Base-by-base conservation (phyloP, 2,797 vertebrate genomes). In the Capromys pilorides region DNA sequence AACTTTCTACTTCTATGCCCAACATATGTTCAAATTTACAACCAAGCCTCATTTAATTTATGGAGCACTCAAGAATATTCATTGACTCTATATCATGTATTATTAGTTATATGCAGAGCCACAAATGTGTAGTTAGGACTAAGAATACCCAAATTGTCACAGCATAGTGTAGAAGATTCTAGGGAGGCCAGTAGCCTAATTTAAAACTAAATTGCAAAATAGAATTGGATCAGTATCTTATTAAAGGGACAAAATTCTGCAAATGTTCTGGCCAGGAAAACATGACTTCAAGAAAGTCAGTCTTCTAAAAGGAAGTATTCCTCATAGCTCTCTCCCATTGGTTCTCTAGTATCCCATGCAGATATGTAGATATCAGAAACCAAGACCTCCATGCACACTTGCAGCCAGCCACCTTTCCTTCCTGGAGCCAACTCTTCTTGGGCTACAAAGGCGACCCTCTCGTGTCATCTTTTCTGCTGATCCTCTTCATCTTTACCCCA, bases 51-150 rank as follows among this genome's bases (percentile, higher is more conserved):
- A 81, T 84, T 87, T 62, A 45, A 59, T 31, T 83, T 39, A 82
- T 1, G 79, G 24, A 93, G 51, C 36, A 66, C 86, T 95, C 45
- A 66, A 73, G 45, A 94, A 92, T 7, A 67, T 88, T 86, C 91
- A 82, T 0, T 85, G 83, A 93, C 64, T 93, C 41, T 87, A 81
- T 87, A 61, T 59, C 28, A 81, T 61, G 14, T 31, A 21, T 24
- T 33, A 75, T 31, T 77, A 95, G 86, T 87, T 82, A 57, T 31
- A 57, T 39, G 51, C 84, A 41, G 57, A 84, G 61, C 13, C 93
- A 41, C 91, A 87, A 84, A 81, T 81, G 85, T 39, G 14, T 59
- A 14, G 71, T 18, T 41, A 81, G 73, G 94, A 90, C 51, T 92
- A 62, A 88, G 19, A 87, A 78, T 26, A 21, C 18, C 39, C 59